Percentiles rank a stretch among this genome's conserved stretches.
These are phyloP conservation scores for Scaptomyza cyrtandrae DNA, from an alignment of 2,888 invertebrate genomes.

Conservation along the genomic window DNA sequence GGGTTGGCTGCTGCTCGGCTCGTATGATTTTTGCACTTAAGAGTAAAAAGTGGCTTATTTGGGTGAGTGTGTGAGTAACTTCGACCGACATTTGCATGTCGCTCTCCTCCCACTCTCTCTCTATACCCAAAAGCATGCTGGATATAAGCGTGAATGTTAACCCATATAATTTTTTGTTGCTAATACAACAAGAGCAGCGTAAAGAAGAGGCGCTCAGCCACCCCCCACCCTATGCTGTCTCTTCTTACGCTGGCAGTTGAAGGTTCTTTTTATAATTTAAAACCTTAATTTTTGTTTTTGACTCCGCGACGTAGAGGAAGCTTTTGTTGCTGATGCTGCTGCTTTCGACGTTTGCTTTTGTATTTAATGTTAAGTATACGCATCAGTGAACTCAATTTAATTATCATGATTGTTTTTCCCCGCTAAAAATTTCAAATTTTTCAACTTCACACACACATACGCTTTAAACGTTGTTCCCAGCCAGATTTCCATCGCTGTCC, in stretches of 20 bases:
- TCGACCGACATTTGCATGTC: constrained; percentile 66
- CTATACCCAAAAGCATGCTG: constrained; percentile 25
- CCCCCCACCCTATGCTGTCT: constrained; percentile 23
- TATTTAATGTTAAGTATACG: constrained; percentile 82
- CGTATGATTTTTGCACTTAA: constrained; percentile 71
- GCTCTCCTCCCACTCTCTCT: constrained; percentile 37
- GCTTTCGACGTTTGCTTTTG: constrained; percentile 49
- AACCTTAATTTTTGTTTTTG: constrained; percentile 37
- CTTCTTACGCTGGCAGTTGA: constrained; percentile 60
- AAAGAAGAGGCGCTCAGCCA: constrained; percentile 10
- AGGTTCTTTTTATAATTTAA: constrained; percentile 72
- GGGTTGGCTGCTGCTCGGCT: constrained; percentile 47
- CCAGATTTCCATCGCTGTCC: constrained; percentile 62
- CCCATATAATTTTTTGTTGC: constrained; percentile 69
- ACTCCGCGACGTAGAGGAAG: constrained; percentile 34
- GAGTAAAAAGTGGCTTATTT: constrained; percentile 70
- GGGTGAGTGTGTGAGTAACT: constrained; percentile 29
- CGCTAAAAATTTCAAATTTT: constrained; percentile 64
- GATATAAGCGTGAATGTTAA: constrained; percentile 61
- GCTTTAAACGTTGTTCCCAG: constrained; percentile 41
- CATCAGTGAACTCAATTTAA: constrained; percentile 82
- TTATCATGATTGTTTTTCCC: constrained; percentile 76
- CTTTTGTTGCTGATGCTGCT: constrained; percentile 47
- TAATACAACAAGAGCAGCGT: constrained; percentile 14
- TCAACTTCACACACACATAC: constrained; percentile 57